Base-by-base conservation (phyloP, 2,888 invertebrate species). In the Baccha elongata region DNA sequence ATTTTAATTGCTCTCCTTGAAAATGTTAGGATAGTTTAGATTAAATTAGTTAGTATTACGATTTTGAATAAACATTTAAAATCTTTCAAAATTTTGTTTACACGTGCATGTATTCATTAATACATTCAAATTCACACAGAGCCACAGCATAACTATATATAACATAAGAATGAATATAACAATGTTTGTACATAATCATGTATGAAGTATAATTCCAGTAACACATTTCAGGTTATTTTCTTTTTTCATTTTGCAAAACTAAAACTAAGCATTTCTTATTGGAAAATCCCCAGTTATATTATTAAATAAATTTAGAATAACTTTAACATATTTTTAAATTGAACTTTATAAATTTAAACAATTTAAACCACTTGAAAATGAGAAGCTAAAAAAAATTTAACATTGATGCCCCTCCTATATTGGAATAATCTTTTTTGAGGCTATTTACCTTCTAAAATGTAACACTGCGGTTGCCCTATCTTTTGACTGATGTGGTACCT, bases 381-480 rank as follows among this genome's bases (percentile, higher is more conserved):
- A 44, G 29, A 73, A 62, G 46, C 17, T 37, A 73, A 42, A 74
- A 68, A 11, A 64, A 68, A 64, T 15, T 48, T 46, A 71, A 48
- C 46, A 68, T 37, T 29, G 81, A 52, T 37, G 81, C 81, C 81
- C 81, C 81, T 81, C 81, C 81, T 81, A 60, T 58, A 75, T 62
- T 69, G 52, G 64, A 69, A 75, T 58, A 60, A 60, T 60, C 60
- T 60, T 44, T 74, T 58, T 55, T 52, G 58, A 71, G 48, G 42
- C 65, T 81, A 75, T 81, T 81, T 81, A 81, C 81, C 81, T 81
- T 75, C 71, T 69, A 75, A 81, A 71, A 75, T 75, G 58, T 69
- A 71, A 67, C 71, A 74, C 81, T 81, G 81, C 71, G 75, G 81
- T 75, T 65, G 50, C 52, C 74, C 44, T 75, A 64, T 74, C 50